These are phyloP conservation scores for Mustelus asterias DNA, from an alignment of 2,113 vertebrate genomes.

Conservation along the genomic window DNA sequence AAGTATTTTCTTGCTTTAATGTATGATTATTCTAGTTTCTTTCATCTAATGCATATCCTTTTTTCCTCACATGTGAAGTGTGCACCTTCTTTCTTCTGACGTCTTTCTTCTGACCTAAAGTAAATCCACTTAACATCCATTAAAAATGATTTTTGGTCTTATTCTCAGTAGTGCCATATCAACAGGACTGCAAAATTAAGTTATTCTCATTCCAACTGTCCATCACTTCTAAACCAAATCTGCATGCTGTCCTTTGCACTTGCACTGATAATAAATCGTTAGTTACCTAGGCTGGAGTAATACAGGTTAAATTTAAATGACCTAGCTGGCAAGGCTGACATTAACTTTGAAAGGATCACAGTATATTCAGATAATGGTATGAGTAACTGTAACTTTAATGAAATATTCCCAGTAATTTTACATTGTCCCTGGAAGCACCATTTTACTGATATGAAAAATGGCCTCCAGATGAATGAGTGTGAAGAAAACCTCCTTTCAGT, in stretches of 20 bases:
- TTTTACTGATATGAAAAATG: not conserved
- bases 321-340: not conserved
- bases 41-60: not conserved
- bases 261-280: not conserved
- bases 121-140: not conserved
- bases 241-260: not conserved
- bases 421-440: slow-evolving; percentile 7
- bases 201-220: not conserved
- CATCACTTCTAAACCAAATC: not conserved
- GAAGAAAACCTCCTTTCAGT: slow-evolving; percentile 19
- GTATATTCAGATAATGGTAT: not conserved
- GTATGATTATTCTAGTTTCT: not conserved
- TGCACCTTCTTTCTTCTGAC: not conserved
- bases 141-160: not conserved
- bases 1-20: not conserved
- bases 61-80: not conserved
- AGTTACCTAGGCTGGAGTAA: not conserved
- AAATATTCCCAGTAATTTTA: slow-evolving; percentile 11
- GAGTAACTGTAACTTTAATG: slow-evolving; percentile 17
- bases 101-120: not conserved
- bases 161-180: not conserved
- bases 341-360: not conserved
- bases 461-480: not conserved
- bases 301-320: not conserved
- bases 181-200: not conserved